Evolutionary conservation across 2,113 vertebrate genomes (phyloP).

Genomic region (Sorex fumeus): DNA sequence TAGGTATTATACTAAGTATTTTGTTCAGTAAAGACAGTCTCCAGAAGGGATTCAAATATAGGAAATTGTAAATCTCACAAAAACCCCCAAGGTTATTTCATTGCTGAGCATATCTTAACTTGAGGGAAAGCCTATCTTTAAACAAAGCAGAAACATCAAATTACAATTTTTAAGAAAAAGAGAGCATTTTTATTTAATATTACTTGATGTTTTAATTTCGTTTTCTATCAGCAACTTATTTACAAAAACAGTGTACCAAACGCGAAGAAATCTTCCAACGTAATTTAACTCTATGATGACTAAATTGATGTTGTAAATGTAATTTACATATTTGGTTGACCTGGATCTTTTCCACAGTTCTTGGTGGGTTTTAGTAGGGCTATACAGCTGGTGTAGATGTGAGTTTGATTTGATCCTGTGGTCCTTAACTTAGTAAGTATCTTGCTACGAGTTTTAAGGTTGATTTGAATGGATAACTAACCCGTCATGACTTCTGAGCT

Average conservation of each 20-base stretch:
- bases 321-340: conserved; percentile 68
- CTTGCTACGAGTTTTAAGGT: conserved; percentile 70
- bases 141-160: conserved; percentile 73
- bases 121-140: conserved; percentile 55
- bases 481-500: conserved; percentile 42
- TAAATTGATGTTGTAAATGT: conserved; percentile 70
- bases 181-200: conserved; percentile 71
- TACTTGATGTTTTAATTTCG: conserved; percentile 60
- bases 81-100: conserved; percentile 49
- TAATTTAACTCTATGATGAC: conserved; percentile 60
- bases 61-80: conserved; percentile 57
- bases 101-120: conserved; percentile 57
- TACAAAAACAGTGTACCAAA: conserved; percentile 65
- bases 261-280: conserved; percentile 65
- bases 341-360: conserved; percentile 62
- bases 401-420: conserved; percentile 52
- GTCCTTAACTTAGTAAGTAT: conserved; percentile 65
- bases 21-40: conserved; percentile 53
- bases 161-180: conserved; percentile 56
- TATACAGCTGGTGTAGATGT: conserved; percentile 56
- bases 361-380: conserved; percentile 67
- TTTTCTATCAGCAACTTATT: conserved; percentile 71
- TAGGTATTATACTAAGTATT: conserved; percentile 45
- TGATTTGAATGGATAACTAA: conserved; percentile 64
- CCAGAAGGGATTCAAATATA: conserved; percentile 68